These are phyloP conservation scores for Rotaria sp. DNA, from an alignment of 2,888 invertebrate genomes.

Conservation along the genomic window DNA sequence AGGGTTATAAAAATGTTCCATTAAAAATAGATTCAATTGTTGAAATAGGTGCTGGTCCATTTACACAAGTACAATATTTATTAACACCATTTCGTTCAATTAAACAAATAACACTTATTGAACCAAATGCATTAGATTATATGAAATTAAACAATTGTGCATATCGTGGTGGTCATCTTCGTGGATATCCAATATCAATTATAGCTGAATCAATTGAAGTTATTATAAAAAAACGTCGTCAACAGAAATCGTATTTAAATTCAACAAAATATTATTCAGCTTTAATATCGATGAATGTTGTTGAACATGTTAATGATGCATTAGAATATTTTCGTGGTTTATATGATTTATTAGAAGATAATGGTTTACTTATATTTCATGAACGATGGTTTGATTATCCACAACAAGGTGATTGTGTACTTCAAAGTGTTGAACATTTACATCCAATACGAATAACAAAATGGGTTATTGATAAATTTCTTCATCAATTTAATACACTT, in stretches of 20 bases:
- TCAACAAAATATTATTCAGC: neutral
- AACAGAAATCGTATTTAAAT: neutral
- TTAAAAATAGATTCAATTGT: neutral
- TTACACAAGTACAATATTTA: neutral
- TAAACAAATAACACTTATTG: neutral
- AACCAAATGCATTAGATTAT: neutral
- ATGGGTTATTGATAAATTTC: neutral
- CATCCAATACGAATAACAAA: conserved; percentile 2
- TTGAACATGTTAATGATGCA: neutral
- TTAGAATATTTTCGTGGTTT: neutral
- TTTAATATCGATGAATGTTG: neutral
- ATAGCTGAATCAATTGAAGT: neutral
- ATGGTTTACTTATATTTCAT: conserved; percentile 1
- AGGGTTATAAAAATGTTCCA: neutral
- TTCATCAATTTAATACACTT: neutral
- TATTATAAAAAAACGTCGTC: neutral
- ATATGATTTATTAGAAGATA: neutral
- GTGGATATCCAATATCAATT: neutral
- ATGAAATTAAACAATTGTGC: neutral
- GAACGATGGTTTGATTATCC: conserved; percentile 16
- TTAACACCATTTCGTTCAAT: neutral
- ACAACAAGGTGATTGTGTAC: neutral
- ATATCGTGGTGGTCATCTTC: neutral
- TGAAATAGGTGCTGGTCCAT: neutral
- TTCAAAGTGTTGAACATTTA: neutral